Percentiles rank a stretch among this genome's conserved stretches.
These are phyloP conservation scores for Oreochromis niloticus DNA, from an alignment of 2,113 vertebrate genomes.

Conservation along the genomic window DNA sequence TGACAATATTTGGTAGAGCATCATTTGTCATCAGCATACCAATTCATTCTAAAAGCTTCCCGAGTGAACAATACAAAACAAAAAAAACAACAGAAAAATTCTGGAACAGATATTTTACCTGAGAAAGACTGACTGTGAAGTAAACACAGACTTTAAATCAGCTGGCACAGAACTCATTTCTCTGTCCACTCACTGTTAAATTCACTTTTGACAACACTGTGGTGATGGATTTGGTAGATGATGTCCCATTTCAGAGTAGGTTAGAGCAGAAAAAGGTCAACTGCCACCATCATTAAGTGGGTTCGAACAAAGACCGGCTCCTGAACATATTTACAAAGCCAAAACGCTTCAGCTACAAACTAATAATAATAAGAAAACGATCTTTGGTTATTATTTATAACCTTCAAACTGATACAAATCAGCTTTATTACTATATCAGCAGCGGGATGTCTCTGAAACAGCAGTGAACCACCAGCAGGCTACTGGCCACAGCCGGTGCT, in stretches of 20 bases:
- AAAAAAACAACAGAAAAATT: neutral
- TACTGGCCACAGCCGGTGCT: constrained; percentile 23
- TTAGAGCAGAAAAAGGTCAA: neutral
- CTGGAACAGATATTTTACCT: neutral
- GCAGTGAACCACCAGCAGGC: constrained; percentile 20
- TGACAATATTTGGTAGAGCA: neutral
- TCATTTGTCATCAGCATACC: neutral
- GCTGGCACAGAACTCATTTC: neutral
- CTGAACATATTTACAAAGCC: neutral
- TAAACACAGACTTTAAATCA: neutral
- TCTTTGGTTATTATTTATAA: neutral
- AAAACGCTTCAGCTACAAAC: neutral
- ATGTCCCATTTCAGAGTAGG: neutral
- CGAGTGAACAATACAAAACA: neutral
- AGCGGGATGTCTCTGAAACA: constrained; percentile 1
- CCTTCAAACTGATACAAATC: neutral
- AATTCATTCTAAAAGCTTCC: neutral
- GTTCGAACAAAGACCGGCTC: neutral
- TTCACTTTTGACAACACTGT: neutral
- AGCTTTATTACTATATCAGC: neutral
- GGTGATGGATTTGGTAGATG: neutral
- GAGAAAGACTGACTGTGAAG: neutral
- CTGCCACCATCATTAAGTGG: neutral
- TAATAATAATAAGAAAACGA: neutral
- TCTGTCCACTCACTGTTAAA: constrained; percentile 6